A percentile compares a stretch with the other conserved stretches of the same genome.
phyloP scores from a whole-genome alignment of 2,113 vertebrate species.

The Motacilla alba region DNA sequence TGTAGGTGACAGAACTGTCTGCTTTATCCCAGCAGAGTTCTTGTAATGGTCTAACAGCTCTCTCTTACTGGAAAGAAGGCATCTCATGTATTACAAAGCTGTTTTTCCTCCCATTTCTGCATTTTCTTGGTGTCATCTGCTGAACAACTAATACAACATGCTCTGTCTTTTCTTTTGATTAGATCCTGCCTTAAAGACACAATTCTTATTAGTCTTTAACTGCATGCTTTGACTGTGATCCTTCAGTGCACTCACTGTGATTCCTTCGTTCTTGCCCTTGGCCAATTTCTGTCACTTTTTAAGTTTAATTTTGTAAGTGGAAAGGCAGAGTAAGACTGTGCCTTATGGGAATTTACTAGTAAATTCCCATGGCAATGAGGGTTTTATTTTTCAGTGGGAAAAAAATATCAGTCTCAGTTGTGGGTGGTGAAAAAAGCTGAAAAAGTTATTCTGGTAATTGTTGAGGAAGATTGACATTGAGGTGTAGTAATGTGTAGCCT shows the following conservation, averaged over 20 bases:
- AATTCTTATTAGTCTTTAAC: neutral
- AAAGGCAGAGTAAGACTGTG: neutral
- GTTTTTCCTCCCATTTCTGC: accelerated
- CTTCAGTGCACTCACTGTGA: neutral
- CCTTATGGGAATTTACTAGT: neutral
- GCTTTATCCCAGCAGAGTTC: neutral
- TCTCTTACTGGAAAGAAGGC: neutral
- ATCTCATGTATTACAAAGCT: neutral
- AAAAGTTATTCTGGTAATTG: neutral
- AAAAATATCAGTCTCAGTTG: neutral
- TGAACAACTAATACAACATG: neutral
- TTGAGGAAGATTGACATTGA: neutral
- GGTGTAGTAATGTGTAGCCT: neutral
- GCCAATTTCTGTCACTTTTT: neutral
- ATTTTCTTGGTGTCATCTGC: neutral
- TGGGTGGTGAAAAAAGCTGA: neutral
- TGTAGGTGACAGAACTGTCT: neutral
- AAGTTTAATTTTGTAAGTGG: neutral
- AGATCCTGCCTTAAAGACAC: neutral
- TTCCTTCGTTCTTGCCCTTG: neutral
- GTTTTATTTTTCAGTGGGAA: neutral
- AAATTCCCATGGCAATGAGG: neutral
- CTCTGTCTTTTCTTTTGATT: neutral
- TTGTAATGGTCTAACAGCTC: neutral
- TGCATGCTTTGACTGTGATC: neutral